These are phyloP conservation scores for Diadophis punctatus DNA, from an alignment of 2,113 vertebrate species.

Conservation along the genomic window DNA sequence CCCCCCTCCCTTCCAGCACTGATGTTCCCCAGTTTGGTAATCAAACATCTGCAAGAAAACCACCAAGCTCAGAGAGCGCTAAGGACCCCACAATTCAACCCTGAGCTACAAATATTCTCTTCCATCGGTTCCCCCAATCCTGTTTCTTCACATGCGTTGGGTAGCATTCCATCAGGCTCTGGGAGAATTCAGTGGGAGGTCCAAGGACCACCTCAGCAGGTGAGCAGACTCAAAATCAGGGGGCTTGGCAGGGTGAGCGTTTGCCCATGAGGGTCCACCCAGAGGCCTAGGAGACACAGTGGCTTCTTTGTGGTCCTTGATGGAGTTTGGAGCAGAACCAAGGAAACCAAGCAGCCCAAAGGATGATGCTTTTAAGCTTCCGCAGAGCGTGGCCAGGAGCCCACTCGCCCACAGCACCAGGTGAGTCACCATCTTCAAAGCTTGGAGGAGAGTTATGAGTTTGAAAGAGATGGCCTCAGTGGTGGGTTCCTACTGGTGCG, in stretches of 20 bases:
- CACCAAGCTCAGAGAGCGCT: too few relatives aligned
- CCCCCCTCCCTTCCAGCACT: too few relatives aligned
- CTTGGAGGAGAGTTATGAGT: not conserved
- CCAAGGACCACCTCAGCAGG: not conserved
- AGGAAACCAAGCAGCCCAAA: not conserved
- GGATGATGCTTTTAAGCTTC: not conserved
- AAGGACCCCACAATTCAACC: too few relatives aligned
- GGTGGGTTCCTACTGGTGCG: too few relatives aligned
- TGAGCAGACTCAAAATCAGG: not conserved
- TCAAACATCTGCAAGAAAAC: too few relatives aligned
- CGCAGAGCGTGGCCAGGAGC: not conserved
- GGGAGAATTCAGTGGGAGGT: not conserved
- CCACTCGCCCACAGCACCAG: not conserved
- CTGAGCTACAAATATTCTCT: too few relatives aligned
- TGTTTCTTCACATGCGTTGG: not conserved
- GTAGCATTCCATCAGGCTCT: not conserved
- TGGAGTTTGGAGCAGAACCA: not conserved
- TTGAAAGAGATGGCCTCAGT: too few relatives aligned
- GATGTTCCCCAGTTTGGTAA: too few relatives aligned
- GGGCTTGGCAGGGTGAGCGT: not conserved
- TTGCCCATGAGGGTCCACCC: not conserved
- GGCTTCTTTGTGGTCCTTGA: not conserved
- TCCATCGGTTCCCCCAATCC: too few relatives aligned
- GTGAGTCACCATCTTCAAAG: not conserved
- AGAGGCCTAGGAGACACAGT: not conserved